phyloP scores from a whole-genome alignment of 92 coral and sea anemone genomes.

The Phenganax subtilis region DNA sequence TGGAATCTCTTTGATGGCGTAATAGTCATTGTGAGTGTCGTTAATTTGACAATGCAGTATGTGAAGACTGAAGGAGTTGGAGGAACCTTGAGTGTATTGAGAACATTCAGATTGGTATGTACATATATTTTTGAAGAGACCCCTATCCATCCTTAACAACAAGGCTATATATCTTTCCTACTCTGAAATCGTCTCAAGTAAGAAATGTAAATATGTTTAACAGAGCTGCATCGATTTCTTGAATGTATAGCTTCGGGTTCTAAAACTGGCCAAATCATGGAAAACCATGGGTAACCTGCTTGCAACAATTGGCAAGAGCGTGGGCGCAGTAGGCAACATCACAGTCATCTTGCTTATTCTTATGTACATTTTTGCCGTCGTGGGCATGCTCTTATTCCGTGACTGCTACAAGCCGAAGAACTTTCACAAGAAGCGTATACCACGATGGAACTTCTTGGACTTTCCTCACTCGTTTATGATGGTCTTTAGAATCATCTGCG shows the following conservation, averaged over 20 bases:
- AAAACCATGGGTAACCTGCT: conserved; percentile 97
- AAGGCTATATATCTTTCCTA: too few species aligned
- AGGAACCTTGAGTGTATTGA: conserved; percentile 61
- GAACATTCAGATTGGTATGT: conserved; percentile 95
- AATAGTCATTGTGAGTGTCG: conserved; percentile 78
- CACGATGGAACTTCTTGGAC: conserved; percentile 85
- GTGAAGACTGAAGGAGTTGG: conserved; percentile 71
- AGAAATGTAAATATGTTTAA: neutral
- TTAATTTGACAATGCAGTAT: conserved; percentile 67
- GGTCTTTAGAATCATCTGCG: conserved; percentile 92
- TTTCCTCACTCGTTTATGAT: conserved; percentile 95
- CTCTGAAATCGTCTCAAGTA: neutral
- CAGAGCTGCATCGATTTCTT: neutral
- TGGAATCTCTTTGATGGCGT: conserved; percentile 97
- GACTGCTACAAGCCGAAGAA: conserved; percentile 32
- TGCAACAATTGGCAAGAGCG: conserved; percentile 91
- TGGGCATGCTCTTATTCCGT: conserved; percentile 90
- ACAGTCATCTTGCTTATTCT: conserved; percentile 88
- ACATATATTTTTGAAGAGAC: neutral
- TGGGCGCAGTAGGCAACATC: conserved; percentile 95
- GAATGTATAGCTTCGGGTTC: conserved; percentile 70
- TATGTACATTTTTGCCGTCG: conserved; percentile 95
- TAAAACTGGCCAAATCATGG: conserved; percentile 98
- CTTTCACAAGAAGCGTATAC: conserved; percentile 46
- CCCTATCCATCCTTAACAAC: neutral